A percentile compares a stretch with the other conserved stretches of the same genome.
Conservation (phyloP, 2,113 vertebrate species). For the Xiphophorus maculatus region DNA sequence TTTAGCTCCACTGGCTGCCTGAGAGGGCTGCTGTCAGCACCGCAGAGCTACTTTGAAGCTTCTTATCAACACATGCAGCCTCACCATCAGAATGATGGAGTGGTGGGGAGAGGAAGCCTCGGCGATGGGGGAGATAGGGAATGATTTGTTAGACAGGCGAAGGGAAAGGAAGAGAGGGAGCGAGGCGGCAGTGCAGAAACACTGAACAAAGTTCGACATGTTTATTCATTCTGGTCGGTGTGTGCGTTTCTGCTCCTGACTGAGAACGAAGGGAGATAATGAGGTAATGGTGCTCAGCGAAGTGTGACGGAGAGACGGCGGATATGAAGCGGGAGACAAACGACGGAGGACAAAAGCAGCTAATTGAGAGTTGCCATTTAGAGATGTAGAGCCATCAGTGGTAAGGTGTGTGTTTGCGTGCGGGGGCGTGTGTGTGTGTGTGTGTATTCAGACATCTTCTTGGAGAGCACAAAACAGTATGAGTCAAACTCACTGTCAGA, state of each 20-base stretch:
- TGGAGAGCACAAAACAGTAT: slow-evolving; percentile 5
- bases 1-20: slow-evolving; percentile 23
- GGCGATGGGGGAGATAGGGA: slow-evolving; percentile 33
- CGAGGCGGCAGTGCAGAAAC: slow-evolving; percentile 22
- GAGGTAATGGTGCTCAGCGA: slow-evolving; percentile 61
- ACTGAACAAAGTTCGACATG: slow-evolving; percentile 34
- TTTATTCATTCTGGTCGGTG: slow-evolving; percentile 43
- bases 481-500: slow-evolving; percentile 14
- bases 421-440: background rate
- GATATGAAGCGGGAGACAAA: slow-evolving; percentile 53
- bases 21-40: slow-evolving; percentile 36
- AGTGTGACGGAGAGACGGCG: slow-evolving; percentile 48
- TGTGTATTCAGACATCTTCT: slow-evolving; percentile 2
- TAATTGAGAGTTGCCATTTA: slow-evolving; percentile 67
- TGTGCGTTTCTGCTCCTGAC: slow-evolving; percentile 16
- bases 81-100: slow-evolving; percentile 37
- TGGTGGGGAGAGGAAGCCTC: slow-evolving; percentile 10
- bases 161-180: background rate
- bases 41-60: slow-evolving; percentile 29
- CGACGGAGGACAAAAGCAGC: slow-evolving; percentile 60
- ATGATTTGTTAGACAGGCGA: slow-evolving; percentile 27
- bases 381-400: slow-evolving; percentile 42
- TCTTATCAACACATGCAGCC: slow-evolving; percentile 49
- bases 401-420: slow-evolving; percentile 5
- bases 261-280: slow-evolving; percentile 53